These are phyloP conservation scores for Tetranychus truncatus DNA, from an alignment of 2,888 invertebrate genomes.

Conservation along the genomic window DNA sequence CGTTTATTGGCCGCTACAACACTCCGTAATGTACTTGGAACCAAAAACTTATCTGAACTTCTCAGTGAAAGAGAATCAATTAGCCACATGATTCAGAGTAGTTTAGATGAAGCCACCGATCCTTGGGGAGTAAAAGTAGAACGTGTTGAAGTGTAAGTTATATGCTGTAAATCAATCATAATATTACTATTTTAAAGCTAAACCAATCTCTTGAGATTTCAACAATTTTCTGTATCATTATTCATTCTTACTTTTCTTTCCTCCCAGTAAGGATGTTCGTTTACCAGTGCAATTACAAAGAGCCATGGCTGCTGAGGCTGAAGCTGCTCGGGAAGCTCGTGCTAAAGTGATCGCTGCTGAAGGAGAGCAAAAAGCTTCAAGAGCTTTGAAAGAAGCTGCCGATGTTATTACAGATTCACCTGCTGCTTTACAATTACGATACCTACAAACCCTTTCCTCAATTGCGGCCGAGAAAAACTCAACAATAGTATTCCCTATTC, in stretches of 20 bases:
- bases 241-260: not conserved
- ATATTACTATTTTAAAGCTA: too few species aligned
- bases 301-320: constrained; percentile 66
- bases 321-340: constrained; percentile 56
- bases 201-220: too few species aligned
- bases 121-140: constrained; percentile 94
- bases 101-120: constrained; percentile 73
- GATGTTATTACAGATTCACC: constrained; percentile 35
- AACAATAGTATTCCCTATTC: constrained; percentile 48
- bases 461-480: constrained; percentile 88
- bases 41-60: constrained; percentile 82
- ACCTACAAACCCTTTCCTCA: constrained; percentile 69
- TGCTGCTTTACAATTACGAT: constrained; percentile 36
- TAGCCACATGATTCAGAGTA: constrained; percentile 69
- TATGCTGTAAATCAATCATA: too few species aligned
- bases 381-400: constrained; percentile 37
- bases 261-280: constrained; percentile 47
- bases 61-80: constrained; percentile 85
- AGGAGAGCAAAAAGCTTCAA: constrained; percentile 83
- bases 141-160: constrained; percentile 79
- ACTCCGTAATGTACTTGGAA: constrained; percentile 65
- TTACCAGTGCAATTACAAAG: constrained; percentile 55
- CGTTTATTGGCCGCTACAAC: constrained; percentile 49
- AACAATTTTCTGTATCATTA: not conserved
- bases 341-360: constrained; percentile 84